These are phyloP conservation scores for Tenrec ecaudatus DNA, from an alignment of 2,113 vertebrate genomes.

Conservation along the genomic window DNA sequence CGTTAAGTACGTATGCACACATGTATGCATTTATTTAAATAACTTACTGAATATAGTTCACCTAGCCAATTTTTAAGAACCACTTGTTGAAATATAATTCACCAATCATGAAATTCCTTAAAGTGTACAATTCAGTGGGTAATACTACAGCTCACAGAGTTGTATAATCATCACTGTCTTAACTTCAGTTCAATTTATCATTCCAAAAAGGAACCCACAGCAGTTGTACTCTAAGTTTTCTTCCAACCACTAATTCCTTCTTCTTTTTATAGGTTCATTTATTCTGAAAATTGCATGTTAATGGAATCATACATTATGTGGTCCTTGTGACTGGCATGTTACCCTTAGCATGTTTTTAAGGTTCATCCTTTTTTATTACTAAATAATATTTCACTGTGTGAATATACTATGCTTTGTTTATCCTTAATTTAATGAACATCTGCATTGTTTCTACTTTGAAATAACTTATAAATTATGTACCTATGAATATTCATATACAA, in stretches of 20 bases:
- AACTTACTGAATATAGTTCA: constrained; percentile 4
- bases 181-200: constrained; percentile 54
- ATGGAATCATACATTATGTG: not conserved
- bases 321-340: not conserved
- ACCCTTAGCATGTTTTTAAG: not conserved
- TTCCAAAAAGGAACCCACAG: not conserved
- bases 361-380: not conserved
- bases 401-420: not conserved
- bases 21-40: not conserved
- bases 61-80: no score
- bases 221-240: not conserved
- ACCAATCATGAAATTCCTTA: not conserved
- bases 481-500: not conserved
- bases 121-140: not conserved
- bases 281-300: not conserved
- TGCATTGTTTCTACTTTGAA: not conserved
- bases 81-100: not conserved
- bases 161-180: not conserved
- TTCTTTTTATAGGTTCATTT: not conserved
- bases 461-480: not conserved
- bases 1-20: not conserved
- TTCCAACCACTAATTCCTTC: not conserved
- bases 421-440: not conserved
- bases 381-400: not conserved
- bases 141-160: not conserved